Conservation (phyloP, 2,888 invertebrate species). For the Serrognathus titanus region DNA sequence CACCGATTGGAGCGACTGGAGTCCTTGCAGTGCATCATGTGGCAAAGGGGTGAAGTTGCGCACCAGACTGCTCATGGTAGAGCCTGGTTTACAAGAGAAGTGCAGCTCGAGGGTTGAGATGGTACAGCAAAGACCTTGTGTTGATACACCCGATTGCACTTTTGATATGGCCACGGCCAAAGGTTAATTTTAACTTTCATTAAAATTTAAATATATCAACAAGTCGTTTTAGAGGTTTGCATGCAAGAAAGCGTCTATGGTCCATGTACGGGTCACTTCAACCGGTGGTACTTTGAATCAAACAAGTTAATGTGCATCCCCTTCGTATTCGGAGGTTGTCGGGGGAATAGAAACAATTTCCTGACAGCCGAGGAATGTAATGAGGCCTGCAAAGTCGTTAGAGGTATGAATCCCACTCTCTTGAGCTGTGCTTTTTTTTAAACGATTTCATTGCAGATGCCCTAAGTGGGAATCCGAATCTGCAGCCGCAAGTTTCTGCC, state of each 20-base stretch:
- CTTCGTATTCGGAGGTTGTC: conserved; percentile 86
- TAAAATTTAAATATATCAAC: too few species aligned
- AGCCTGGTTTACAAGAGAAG: conserved; percentile 60
- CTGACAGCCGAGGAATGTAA: conserved; percentile 74
- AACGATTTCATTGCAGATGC: conserved; percentile 28
- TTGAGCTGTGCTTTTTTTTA: neutral
- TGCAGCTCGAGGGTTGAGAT: conserved; percentile 69
- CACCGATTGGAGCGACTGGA: conserved; percentile 90
- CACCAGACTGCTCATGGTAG: conserved; percentile 67
- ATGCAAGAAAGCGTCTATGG: conserved; percentile 75
- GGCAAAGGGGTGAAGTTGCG: conserved; percentile 75
- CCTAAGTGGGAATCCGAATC: conserved; percentile 23
- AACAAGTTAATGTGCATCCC: conserved; percentile 73
- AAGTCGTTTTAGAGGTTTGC: conserved; percentile 67
- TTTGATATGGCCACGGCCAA: conserved; percentile 74
- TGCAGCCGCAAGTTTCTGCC: neutral
- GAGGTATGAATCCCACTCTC: conserved; percentile 47
- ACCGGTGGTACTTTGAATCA: conserved; percentile 82
- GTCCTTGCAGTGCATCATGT: conserved; percentile 85
- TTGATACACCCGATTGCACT: conserved; percentile 63
- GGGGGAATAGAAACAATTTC: conserved; percentile 92
- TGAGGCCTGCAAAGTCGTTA: conserved; percentile 63
- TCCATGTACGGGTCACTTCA: conserved; percentile 83
- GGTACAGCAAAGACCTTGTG: conserved; percentile 71
- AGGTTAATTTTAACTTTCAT: conserved; percentile 52